Base-by-base conservation (phyloP, 2,797 vertebrate genomes). In the Rhinatrema bivittatum region DNA sequence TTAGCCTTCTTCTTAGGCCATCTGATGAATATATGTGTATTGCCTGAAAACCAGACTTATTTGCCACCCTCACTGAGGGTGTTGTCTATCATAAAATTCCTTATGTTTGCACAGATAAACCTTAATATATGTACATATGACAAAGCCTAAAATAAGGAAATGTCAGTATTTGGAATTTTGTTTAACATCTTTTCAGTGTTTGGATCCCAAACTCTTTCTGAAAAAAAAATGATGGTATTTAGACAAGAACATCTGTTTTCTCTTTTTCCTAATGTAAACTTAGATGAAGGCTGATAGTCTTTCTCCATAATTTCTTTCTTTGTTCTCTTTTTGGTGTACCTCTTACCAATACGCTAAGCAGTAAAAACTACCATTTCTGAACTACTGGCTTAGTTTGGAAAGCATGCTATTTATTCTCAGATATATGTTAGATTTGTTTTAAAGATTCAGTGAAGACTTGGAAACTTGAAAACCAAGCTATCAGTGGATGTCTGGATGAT, bases 181-280 rank as follows among this genome's bases (percentile, higher is more conserved):
- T 52, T 74, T 65, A 50, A 58, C 41, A 59, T 68, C 56, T 62
- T 70, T 68, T 72, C n/a, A 55, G 59, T 58, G 56, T 74, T 70
- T 60, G 46, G 52, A 30, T 75, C 30, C 36, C 32, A 48, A n/a
- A n/a, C n/a, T n/a, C n/a, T n/a, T 34, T 53, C 65, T 46, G 42
- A 2, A 3, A 53, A 59, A 52, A 22, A 8, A 67, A 55, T 60
- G 53, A 70, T 30, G 38, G 52, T 59, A 70, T 72, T 70, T 71
- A 72, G 66, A 72, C 77, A 74, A n/a, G 47, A 50, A 74, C 63
- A 72, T 74, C 65, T 79, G 60, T 64, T 72, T 76, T 59, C 61
- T 68, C 56, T 70, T 81, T 76, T 68, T 57, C 53, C 72, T 65
- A 70, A 61, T 59, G 48, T 56, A 40, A 56, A 29, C 15, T 62